Evolutionary conservation across 2,797 vertebrate species (phyloP), one percentile per base, ranked within the genome.

Genomic region (Nyctibius grandis): DNA sequence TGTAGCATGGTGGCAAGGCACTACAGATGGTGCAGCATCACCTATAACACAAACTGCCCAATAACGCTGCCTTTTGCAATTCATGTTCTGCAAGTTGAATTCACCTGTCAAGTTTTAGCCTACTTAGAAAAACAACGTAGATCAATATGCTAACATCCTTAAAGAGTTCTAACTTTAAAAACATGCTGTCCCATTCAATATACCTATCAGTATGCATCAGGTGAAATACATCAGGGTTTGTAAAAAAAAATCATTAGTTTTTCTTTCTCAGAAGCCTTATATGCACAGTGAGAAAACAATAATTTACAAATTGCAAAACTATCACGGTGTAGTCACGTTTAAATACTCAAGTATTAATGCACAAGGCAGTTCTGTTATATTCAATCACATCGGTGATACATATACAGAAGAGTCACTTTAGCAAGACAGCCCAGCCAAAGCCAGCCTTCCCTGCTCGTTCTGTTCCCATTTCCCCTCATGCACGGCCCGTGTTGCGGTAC

Each of bases 401-500:
- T 1, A 8, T 1, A 23, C 0, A 6, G 33, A 18, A 33, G 13
- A 47, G 21, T 14, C 40, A 4, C 34, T 36, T 28, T 0, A 31
- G 33, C 56, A 44, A 28, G 56, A 4, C 50, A 50, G 50, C 67
- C 44, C 34, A 14, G 14, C 29, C 26, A 7, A 22, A 26, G 17
- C 18, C 67, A 34, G 3, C 38, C 40, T 23, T 16, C 51, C 42
- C 26, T 7, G 25, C 29, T 12, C 4, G 14, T 1, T 50, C 3
- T 12, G 38, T 8, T 36, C 42, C 47, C 42, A 0, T 8, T 33
- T 7, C 8, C 74, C 11, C 38, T 28, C 51, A 3, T 0, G 17
- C 21, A 7, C 16, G 33, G 69, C 75, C 56, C 36, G 9, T 1
- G 12, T 2, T 11, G 28, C 29, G 9, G 3, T 3, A 12, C 38